Evolutionary conservation across 2,113 vertebrate genomes (phyloP).

Genomic region (Gavia stellata): DNA sequence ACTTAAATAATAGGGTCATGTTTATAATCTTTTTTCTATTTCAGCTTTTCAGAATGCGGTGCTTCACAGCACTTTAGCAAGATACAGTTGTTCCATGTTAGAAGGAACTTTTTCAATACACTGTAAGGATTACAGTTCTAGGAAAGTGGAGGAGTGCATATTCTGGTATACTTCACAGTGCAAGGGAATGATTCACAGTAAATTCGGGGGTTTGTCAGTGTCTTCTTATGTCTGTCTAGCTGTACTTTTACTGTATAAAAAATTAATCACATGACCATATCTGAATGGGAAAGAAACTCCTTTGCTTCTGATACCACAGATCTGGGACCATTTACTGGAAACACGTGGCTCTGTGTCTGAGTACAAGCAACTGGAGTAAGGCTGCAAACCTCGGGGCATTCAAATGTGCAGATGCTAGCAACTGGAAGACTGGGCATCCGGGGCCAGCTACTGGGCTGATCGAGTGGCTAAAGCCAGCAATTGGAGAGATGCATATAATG

Average conservation of each 20-base stretch:
- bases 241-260: background rate
- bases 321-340: background rate
- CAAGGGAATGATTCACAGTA: background rate
- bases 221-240: background rate
- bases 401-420: background rate
- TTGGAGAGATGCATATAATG: background rate
- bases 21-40: background rate
- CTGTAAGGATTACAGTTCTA: background rate
- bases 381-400: background rate
- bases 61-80: background rate
- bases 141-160: background rate
- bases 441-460: background rate
- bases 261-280: background rate
- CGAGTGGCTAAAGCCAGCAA: background rate
- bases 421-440: background rate
- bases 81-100: background rate
- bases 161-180: background rate
- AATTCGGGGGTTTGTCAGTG: background rate
- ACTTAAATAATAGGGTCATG: background rate
- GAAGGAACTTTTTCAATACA: background rate
- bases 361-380: background rate
- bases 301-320: background rate
- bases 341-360: background rate
- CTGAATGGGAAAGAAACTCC: background rate
- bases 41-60: background rate